Evolutionary conservation across 1,140 invertebrate species (phyloP).

Genomic region (Aricia agestis): DNA sequence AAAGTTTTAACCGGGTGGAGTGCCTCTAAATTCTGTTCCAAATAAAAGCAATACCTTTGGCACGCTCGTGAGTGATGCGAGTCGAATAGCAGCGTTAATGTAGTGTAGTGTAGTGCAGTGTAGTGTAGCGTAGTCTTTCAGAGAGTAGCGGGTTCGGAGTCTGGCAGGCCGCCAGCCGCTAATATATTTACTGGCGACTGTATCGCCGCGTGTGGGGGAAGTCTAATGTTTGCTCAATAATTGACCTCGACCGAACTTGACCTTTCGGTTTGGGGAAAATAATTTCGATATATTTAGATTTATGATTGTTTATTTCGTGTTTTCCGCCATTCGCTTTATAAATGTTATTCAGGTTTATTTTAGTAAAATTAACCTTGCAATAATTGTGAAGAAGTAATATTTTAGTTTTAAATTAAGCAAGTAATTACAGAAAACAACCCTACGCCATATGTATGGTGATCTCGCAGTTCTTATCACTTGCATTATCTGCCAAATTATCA

Average conservation of each 20-base stretch:
- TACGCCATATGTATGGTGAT: no score
- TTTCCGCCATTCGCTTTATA: no score
- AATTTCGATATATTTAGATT: background rate
- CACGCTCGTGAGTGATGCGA: background rate
- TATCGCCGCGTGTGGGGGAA: background rate
- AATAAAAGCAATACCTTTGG: slow-evolving; percentile 1
- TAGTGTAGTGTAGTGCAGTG: background rate
- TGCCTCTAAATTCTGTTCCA: background rate
- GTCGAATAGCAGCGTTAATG: background rate
- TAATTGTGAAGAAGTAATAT: no score
- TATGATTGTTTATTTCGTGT: background rate
- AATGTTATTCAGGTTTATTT: no score
- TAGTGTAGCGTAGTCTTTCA: background rate
- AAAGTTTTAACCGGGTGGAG: background rate
- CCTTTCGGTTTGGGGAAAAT: background rate
- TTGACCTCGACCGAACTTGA: background rate
- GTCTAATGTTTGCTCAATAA: background rate
- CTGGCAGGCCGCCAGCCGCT: background rate
- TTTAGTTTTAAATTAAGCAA: no score
- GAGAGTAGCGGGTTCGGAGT: background rate
- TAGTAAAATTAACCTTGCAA: no score
- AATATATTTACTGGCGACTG: background rate
- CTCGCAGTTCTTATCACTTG: no score
- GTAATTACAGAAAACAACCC: no score
- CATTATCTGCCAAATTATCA: no score